These are phyloP conservation scores for Pogonophryne albipinna DNA, from an alignment of 2,797 vertebrate genomes.

Conservation along the genomic window DNA sequence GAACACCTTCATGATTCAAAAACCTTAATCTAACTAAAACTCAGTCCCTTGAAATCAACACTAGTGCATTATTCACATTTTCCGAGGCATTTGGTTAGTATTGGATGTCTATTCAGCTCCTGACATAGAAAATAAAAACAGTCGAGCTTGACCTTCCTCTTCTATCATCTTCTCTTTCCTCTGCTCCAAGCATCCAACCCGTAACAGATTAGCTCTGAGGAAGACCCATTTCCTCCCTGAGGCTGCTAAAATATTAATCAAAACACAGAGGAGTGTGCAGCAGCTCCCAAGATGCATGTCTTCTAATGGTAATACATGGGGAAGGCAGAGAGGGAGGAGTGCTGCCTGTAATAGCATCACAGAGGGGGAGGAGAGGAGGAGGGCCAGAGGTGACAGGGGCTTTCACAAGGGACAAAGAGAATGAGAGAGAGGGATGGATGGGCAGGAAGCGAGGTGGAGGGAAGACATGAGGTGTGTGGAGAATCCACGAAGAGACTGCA, in stretches of 20 bases:
- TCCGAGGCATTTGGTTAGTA: conserved; percentile 47
- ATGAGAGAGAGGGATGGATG: conserved; percentile 71
- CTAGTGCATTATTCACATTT: conserved; percentile 32
- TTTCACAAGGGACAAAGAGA: conserved; percentile 81
- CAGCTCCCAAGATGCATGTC: conserved; percentile 93
- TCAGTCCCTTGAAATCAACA: conserved; percentile 18
- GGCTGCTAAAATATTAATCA: conserved; percentile 99
- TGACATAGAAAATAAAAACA: conserved; percentile 73
- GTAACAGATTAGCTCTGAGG: conserved; percentile 94
- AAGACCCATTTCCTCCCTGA: conserved; percentile 94
- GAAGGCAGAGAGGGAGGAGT: conserved; percentile 89
- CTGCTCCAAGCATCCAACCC: conserved; percentile 86
- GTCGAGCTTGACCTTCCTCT: conserved; percentile 77
- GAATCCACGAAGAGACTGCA: conserved; percentile 74
- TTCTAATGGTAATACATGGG: conserved; percentile 93
- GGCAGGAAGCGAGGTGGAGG: conserved; percentile 69
- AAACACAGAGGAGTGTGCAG: conserved; percentile 93
- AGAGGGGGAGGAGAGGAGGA: conserved; percentile 86
- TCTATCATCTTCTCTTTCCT: conserved; percentile 78
- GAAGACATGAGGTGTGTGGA: conserved; percentile 80
- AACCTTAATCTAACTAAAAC: background rate
- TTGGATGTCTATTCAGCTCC: conserved; percentile 69
- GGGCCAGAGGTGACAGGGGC: conserved; percentile 83
- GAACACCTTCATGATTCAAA: conserved; percentile 13
- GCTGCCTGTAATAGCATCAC: conserved; percentile 89